Base-by-base conservation (phyloP, 2,113 vertebrate genomes). In the Leptobrachium ailaonicum region DNA sequence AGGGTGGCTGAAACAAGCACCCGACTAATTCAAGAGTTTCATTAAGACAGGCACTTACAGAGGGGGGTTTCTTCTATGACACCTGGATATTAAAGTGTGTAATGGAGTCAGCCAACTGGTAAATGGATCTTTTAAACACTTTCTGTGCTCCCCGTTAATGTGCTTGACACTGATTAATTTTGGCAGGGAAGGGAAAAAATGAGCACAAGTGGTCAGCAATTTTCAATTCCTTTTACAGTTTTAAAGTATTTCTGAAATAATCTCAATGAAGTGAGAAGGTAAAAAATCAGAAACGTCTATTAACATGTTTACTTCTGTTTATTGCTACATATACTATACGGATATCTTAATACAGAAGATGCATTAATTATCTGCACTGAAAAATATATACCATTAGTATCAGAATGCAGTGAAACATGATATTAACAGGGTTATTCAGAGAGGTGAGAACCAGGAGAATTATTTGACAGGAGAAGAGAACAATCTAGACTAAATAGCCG, bases 111-210 rank as follows among this genome's bases (percentile, higher is more conserved):
- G 79, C 79, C 79, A 81, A 81, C 64, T 81, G 79, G 79, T 81
- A 81, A 81, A 81, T 81, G 79, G 71, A 81, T 71, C 79, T 81
- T 81, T 81, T 81, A 81, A 81, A 81, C 79, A 81, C 63, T 81
- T 81, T 81, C 71, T 75, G 72, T 81, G 71, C 12, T 81, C 79
- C 77, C 77, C 79, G 75, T 75, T 81, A 81, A 81, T 81, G 79
- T 58, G 60, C 45, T 60, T 81, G 71, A 81, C 53, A 53, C 53
- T 81, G 71, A 81, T 81, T 75, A 68, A 81, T 81, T 81, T 71
- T 81, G 79, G 42, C 79, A 81, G 64, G 47, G 60, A 75, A 64
- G 79, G 71, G 71, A 81, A 75, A 11, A 80, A 80, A 75, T 75
- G 50, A 81, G 66, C 66, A 66, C 66, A 69, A 81, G 72, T 81